Conservation (phyloP, 2,888 invertebrate genomes). For the Cetonia aurata region DNA sequence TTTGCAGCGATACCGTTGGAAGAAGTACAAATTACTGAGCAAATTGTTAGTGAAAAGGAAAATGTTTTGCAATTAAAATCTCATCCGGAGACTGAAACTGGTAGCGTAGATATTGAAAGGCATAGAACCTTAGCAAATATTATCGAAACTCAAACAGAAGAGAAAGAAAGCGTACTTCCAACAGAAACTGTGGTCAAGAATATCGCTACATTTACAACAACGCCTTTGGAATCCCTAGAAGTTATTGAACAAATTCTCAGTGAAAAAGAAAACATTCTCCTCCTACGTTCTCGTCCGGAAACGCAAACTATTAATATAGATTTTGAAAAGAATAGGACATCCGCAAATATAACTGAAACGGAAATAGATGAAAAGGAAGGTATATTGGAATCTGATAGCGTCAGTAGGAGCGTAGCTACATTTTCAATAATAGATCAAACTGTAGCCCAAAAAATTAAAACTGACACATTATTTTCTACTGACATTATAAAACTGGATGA, state of each 20-base stretch:
- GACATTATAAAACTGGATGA: slow-evolving; percentile 40
- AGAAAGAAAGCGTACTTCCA: slow-evolving; percentile 59
- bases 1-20: slow-evolving; percentile 8
- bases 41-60: slow-evolving; percentile 49
- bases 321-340: slow-evolving; percentile 50
- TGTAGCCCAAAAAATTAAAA: slow-evolving; percentile 50
- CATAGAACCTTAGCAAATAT: slow-evolving; percentile 53
- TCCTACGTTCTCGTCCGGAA: slow-evolving; percentile 31
- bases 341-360: slow-evolving; percentile 57
- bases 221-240: slow-evolving; percentile 12
- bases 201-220: slow-evolving; percentile 43
- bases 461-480: slow-evolving; percentile 46
- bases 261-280: slow-evolving; percentile 48
- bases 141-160: slow-evolving; percentile 58
- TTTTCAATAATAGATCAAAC: slow-evolving; percentile 50
- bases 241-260: slow-evolving; percentile 50
- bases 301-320: slow-evolving; percentile 36
- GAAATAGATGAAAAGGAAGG: slow-evolving; percentile 61
- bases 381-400: slow-evolving; percentile 55
- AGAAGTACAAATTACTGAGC: slow-evolving; percentile 48
- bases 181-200: not conserved
- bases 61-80: slow-evolving; percentile 42
- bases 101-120: slow-evolving; percentile 45
- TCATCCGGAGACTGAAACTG: slow-evolving; percentile 40
- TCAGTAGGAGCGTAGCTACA: slow-evolving; percentile 56